These are phyloP conservation scores for Maccullochella peelii DNA, from an alignment of 2,113 vertebrate genomes.

Conservation along the genomic window DNA sequence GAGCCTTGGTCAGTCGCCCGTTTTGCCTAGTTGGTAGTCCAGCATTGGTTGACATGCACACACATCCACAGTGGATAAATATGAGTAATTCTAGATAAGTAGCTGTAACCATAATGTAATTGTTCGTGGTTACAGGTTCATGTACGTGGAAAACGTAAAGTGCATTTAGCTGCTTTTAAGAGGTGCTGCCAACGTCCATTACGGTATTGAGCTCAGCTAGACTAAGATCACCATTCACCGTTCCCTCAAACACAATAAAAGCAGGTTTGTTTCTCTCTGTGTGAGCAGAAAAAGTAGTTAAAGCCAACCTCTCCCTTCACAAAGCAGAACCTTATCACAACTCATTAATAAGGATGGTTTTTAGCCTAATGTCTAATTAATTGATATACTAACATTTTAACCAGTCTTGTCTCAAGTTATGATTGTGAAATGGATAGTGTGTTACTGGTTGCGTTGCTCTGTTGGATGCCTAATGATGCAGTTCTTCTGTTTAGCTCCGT, in stretches of 20 bases:
- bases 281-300: background rate
- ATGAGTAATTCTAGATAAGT: background rate
- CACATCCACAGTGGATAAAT: background rate
- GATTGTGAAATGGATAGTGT: slow-evolving; percentile 58
- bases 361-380: slow-evolving; percentile 36
- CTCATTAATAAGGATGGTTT: slow-evolving; percentile 11
- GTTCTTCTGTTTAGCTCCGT: slow-evolving; percentile 36
- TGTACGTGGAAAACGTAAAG: background rate
- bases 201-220: background rate
- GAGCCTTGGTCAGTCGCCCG: too few species aligned
- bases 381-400: slow-evolving; percentile 52
- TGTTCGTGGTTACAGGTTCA: background rate
- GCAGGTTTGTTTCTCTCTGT: slow-evolving; percentile 22
- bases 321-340: slow-evolving; percentile 22
- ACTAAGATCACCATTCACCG: slow-evolving; percentile 1
- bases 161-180: background rate
- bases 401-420: slow-evolving; percentile 46
- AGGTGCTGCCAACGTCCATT: background rate
- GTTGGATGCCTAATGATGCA: slow-evolving; percentile 43
- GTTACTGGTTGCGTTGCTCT: slow-evolving; percentile 62
- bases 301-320: slow-evolving; percentile 19
- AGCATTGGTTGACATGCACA: background rate
- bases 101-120: background rate
- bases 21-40: background rate
- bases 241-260: slow-evolving; percentile 1